Base-by-base conservation (phyloP, 2,888 invertebrate genomes). In the Macaria liturata region DNA sequence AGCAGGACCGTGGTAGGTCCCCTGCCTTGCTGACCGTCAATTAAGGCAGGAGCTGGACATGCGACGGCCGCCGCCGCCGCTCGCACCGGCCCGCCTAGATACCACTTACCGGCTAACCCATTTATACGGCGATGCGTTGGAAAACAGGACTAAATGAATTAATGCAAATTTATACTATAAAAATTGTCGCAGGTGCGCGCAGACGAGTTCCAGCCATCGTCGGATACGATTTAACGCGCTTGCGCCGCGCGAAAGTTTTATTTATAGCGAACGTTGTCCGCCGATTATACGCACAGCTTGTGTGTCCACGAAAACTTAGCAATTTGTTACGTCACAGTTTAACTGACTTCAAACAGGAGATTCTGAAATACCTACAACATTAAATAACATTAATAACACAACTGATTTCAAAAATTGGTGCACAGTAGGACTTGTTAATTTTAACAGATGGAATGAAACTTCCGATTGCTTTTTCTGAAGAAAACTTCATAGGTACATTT, bases 141-240 rank as follows among this genome's bases (percentile, higher is more conserved):
- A 84, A 88, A 90, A 91, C 89, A 89, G 89, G 87, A 87, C 85
- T 86, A 90, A 90, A 90, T 90, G 89, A 90, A 90, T 91, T 90
- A 89, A 91, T 91, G 91, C 86, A 89, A 91, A 91, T 91, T 85
- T 91, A 91, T 91, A 90, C 91, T 86, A 89, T 91, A 91, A 91
- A 91, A 91, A 91, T 89, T 91, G 91, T 91, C 90, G 91, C 91
- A 91, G 91, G 91, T 91, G 91, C 88, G 78, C 70, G 61, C 70
- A 76, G 90, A 90, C 91, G 82, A 84, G 91, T 91, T 91, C 84
- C 86, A 87, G 76, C 82, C 83, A 83, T 61, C 58, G 63, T 80
- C 78, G 84, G 84, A 83, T 88, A 84, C 91, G 89, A 88, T 88
- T 90, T 89, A 89, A 87, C 88, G 88, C 84, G 86, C 83, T 86